phyloP scores from a whole-genome alignment of 2,888 invertebrate species.

The Cephonodes hylas region DNA sequence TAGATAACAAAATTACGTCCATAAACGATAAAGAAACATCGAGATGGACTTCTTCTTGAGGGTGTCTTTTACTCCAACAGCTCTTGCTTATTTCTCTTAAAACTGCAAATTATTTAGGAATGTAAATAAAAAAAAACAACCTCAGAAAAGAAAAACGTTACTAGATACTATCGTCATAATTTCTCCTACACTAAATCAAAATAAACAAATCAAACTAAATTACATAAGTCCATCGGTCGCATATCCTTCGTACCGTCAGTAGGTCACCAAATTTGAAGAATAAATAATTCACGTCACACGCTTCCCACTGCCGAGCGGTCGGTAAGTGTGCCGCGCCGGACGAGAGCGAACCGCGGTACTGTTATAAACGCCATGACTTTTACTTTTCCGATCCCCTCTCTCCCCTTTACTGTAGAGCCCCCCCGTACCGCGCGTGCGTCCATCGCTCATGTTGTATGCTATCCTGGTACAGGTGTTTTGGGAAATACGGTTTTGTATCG shows the following conservation, averaged over 20 bases:
- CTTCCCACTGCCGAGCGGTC: slow-evolving; percentile 7
- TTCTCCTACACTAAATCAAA: too few relatives aligned
- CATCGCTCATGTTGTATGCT: not conserved
- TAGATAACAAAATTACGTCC: too few relatives aligned
- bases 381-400: slow-evolving; percentile 58
- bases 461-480: slow-evolving; percentile 1
- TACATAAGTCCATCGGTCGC: too few relatives aligned
- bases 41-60: too few relatives aligned
- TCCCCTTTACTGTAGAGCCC: slow-evolving; percentile 6
- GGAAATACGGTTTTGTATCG: not conserved
- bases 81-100: too few relatives aligned
- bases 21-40: too few relatives aligned
- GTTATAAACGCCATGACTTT: slow-evolving; percentile 63
- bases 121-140: too few relatives aligned
- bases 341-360: slow-evolving; percentile 73
- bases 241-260: not conserved
- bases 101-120: too few relatives aligned
- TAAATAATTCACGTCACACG: slow-evolving; percentile 2
- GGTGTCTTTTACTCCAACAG: too few relatives aligned
- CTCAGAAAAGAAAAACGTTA: too few relatives aligned
- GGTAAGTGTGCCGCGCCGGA: slow-evolving; percentile 46
- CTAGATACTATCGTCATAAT: too few relatives aligned
- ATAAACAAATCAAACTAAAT: too few relatives aligned
- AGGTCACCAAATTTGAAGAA: not conserved
- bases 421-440: slow-evolving; percentile 22